Base-by-base conservation (phyloP, 2,888 invertebrate species). In the Argyra leucocephala region DNA sequence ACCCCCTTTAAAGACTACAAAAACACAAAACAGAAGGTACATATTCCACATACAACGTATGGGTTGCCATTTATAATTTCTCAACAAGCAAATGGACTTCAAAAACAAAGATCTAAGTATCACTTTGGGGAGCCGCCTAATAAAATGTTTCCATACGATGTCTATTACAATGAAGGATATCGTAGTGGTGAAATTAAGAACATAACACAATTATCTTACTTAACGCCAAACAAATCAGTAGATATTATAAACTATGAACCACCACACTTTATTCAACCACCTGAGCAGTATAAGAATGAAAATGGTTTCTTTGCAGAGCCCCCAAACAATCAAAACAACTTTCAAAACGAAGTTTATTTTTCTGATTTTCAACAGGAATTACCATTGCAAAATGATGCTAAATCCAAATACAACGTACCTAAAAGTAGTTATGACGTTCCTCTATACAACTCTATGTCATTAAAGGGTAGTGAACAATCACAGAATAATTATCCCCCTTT, bases 341-440 rank as follows among this genome's bases (percentile, higher is more conserved):
- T 26, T 48, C 26, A 36, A 48, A 61, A 72, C 1, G 68, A 69
- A 21, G 69, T 72, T 12, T 71, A 72, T n/a, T 73, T 76, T 22
- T 70, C 74, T 2, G 72, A 74, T 9, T 70, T 74, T 1, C 69
- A 74, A 3, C 72, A 76, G 57, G 75, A 78, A 10, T 69, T 81
- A 18, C 79, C 80, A 0, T 69, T 79, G 0, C 76, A 74, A 65
- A 71, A 72, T 0, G 72, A 76, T 66, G 75, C 75, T 62, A 75
- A 74, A 65, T 73, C 75, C 31, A 76, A 77, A 3, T 78, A 76
- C 37, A 75, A 77, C 48, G 78, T 74, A 24, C 76, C 77, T 15
- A 78, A 77, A 66, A 75, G 75, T 9, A 78, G 80, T 61, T 79
- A 80, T 66, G 78, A 78, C 67, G 78, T 79, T n/a, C 79, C 80